Conservation (phyloP, 1,140 invertebrate genomes). For the Phenacoccus solenopsis region DNA sequence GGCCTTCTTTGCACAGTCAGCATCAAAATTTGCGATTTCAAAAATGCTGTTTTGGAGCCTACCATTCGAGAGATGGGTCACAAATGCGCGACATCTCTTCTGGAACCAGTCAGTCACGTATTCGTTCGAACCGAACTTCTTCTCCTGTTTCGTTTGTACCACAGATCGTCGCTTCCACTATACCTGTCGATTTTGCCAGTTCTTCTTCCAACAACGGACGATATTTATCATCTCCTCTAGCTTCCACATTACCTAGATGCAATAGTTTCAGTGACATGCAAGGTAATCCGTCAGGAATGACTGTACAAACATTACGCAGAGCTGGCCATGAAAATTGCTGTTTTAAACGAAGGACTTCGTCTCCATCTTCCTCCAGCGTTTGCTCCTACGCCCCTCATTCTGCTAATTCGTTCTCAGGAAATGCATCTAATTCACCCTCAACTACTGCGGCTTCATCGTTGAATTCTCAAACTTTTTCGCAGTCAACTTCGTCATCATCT, state of each 20-base stretch:
- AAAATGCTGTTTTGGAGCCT: background rate
- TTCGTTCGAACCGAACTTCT: background rate
- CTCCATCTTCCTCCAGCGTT: background rate
- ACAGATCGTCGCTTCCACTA: background rate
- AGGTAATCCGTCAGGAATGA: background rate
- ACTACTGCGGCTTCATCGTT: background rate
- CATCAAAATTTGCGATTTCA: background rate
- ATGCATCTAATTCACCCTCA: background rate
- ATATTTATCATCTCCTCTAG: background rate
- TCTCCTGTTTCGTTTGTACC: background rate
- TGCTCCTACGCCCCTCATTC: background rate
- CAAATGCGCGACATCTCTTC: background rate
- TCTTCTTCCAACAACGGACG: background rate
- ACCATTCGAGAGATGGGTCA: background rate
- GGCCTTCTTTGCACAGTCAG: background rate
- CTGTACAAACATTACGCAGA: background rate
- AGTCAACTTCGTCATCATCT: background rate
- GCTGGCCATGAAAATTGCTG: background rate
- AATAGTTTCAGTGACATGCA: slow-evolving; percentile 1
- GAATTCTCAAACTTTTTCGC: too few relatives aligned
- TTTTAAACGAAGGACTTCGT: background rate
- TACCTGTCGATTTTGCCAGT: background rate
- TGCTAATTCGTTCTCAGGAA: too few relatives aligned
- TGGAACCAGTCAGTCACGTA: background rate
- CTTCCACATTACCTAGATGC: background rate